Conservation (phyloP, 2,797 vertebrate species). For the Crypturellus tataupa region DNA sequence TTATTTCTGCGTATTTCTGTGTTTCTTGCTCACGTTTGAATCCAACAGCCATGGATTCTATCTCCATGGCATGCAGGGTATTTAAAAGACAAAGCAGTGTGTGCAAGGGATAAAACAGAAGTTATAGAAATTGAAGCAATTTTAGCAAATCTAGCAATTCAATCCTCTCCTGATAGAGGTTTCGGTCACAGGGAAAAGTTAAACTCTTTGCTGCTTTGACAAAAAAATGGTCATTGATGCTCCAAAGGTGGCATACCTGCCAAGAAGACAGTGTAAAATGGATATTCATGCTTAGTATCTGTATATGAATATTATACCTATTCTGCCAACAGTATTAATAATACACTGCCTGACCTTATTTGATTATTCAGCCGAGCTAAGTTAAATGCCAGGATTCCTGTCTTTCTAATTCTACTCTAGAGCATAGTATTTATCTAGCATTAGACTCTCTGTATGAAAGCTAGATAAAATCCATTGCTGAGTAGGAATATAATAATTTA, state of each 20-base stretch:
- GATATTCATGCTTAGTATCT: background rate
- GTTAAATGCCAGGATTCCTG: background rate
- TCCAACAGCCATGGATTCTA: background rate
- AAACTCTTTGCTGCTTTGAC: background rate
- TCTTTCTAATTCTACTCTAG: background rate
- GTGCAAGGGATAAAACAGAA: background rate
- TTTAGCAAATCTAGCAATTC: background rate
- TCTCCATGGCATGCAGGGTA: background rate
- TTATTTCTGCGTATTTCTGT: background rate
- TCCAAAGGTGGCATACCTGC: background rate
- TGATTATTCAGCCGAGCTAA: background rate
- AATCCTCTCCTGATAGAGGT: fast-evolving
- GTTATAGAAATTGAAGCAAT: background rate
- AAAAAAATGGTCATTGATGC: background rate
- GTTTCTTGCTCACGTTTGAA: background rate
- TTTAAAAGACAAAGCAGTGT: background rate
- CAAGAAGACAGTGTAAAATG: background rate
- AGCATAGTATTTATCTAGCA: background rate
- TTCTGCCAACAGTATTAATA: background rate
- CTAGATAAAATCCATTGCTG: background rate
- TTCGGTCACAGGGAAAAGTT: background rate
- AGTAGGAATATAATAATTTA: background rate
- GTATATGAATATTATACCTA: background rate
- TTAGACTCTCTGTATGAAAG: background rate
- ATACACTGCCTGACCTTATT: background rate